phyloP scores from a whole-genome alignment of 2,888 invertebrate genomes.

The Drosophila meridiana region DNA sequence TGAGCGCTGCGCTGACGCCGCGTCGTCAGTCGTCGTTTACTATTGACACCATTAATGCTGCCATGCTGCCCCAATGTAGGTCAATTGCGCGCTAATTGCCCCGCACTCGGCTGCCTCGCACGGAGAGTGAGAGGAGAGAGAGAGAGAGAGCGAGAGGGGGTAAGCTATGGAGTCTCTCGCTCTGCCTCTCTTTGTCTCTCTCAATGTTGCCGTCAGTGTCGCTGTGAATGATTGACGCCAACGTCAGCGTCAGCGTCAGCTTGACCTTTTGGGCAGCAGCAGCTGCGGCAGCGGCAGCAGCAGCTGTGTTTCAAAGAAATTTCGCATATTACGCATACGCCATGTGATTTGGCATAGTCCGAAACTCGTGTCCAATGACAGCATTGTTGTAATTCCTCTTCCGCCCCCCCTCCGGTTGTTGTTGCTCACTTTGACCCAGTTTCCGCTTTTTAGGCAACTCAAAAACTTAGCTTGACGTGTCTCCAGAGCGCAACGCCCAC shows the following conservation, averaged over 20 bases:
- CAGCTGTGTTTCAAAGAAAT: conserved; percentile 48
- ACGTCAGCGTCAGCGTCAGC: conserved; percentile 40
- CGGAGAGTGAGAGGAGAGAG: neutral
- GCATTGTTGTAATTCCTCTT: conserved; percentile 20
- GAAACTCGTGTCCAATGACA: conserved; percentile 16
- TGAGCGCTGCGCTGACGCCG: conserved; percentile 8
- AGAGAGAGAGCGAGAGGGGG: neutral
- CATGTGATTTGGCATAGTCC: conserved; percentile 41
- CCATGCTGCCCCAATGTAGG: conserved; percentile 77
- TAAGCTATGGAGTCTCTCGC: conserved; percentile 26
- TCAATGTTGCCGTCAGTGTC: conserved; percentile 54
- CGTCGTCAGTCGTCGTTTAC: conserved; percentile 78
- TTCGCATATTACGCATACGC: conserved; percentile 71
- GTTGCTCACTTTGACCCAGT: conserved; percentile 49
- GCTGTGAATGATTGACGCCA: conserved; percentile 58
- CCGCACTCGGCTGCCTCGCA: conserved; percentile 65
- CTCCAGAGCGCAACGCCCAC: conserved; percentile 30
- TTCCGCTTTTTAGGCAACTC: conserved; percentile 75
- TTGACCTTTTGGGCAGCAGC: conserved; percentile 70
- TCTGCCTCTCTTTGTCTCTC: conserved; percentile 7
- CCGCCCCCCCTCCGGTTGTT: conserved; percentile 14
- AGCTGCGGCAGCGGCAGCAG: conserved; percentile 47
- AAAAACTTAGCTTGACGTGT: conserved; percentile 47
- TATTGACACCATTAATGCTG: conserved; percentile 81
- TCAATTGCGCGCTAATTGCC: conserved; percentile 82